Conservation (phyloP, 2,888 invertebrate species). For the Trichopoda pennipes region DNA sequence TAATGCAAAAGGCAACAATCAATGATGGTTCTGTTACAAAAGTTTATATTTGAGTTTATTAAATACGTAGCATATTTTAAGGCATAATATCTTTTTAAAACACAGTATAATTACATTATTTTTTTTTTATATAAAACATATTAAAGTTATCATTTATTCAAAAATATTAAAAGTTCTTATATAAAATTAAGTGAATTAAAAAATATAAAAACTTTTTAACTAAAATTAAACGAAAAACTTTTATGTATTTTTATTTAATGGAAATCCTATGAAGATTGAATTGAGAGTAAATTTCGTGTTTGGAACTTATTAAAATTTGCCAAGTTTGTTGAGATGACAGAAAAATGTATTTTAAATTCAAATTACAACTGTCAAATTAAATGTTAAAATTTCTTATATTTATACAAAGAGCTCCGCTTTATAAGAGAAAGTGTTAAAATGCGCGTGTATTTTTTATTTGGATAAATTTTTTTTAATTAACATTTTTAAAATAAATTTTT, state of each 20-base stretch:
- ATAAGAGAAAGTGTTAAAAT: too few relatives aligned
- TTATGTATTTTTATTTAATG: not conserved
- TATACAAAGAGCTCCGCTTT: too few relatives aligned
- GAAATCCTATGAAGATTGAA: too few relatives aligned
- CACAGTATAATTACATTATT: slow-evolving; percentile 4
- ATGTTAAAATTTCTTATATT: too few relatives aligned
- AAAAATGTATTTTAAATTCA: too few relatives aligned
- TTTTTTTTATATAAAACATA: slow-evolving; percentile 21
- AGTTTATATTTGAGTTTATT: slow-evolving; percentile 29
- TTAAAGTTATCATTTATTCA: not conserved
- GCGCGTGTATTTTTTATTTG: too few relatives aligned
- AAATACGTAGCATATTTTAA: slow-evolving; percentile 36
- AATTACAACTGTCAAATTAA: too few relatives aligned
- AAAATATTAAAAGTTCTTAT: not conserved
- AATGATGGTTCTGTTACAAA: slow-evolving; percentile 15
- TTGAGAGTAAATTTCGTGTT: too few relatives aligned
- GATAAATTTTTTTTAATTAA: too few relatives aligned
- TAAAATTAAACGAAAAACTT: not conserved
- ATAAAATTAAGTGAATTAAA: not conserved
- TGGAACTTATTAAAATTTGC: too few relatives aligned
- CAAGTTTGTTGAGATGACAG: too few relatives aligned
- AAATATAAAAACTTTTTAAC: not conserved
- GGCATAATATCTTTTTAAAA: slow-evolving; percentile 34
- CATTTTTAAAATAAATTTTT: too few relatives aligned
- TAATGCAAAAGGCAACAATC: slow-evolving; percentile 17